These are phyloP conservation scores for Pollenia griseotomentosa DNA, from an alignment of 2,888 invertebrate genomes.

Conservation along the genomic window DNA sequence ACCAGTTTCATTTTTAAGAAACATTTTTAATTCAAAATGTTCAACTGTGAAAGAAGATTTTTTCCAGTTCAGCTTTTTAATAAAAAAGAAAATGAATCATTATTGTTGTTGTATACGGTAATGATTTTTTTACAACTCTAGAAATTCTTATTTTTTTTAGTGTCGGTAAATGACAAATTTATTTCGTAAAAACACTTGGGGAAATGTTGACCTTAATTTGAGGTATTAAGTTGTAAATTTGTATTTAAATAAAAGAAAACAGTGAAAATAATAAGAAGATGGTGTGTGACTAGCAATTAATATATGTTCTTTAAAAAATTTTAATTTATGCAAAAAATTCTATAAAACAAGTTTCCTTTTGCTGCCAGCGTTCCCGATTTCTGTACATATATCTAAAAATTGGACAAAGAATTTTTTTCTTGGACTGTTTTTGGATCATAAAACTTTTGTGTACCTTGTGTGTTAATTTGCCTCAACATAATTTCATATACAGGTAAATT, in stretches of 20 bases:
- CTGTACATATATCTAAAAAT: no score
- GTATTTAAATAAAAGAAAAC: background rate
- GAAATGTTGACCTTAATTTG: conserved; percentile 54
- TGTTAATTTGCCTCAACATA: no score
- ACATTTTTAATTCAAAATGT: background rate
- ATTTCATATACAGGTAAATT: no score
- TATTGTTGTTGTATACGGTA: background rate
- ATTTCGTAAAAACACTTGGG: conserved; percentile 6
- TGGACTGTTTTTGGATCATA: no score
- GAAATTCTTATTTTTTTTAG: conserved; percentile 16
- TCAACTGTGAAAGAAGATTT: background rate
- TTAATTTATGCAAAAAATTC: background rate
- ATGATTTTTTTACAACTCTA: conserved; percentile 21
- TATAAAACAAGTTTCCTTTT: no score
- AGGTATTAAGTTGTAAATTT: conserved; percentile 30
- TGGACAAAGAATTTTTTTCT: no score
- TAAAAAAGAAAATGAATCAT: conserved; percentile 8
- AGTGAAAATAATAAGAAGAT: background rate
- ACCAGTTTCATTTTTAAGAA: conserved; percentile 46
- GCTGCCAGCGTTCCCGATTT: no score
- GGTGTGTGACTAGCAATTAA: background rate
- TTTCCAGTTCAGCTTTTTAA: background rate
- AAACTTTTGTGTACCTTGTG: no score
- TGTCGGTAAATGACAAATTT: conserved; percentile 49
- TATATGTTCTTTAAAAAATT: background rate